Base-by-base conservation (phyloP, 2,113 vertebrate species). In the Pollimyrus isidori region DNA sequence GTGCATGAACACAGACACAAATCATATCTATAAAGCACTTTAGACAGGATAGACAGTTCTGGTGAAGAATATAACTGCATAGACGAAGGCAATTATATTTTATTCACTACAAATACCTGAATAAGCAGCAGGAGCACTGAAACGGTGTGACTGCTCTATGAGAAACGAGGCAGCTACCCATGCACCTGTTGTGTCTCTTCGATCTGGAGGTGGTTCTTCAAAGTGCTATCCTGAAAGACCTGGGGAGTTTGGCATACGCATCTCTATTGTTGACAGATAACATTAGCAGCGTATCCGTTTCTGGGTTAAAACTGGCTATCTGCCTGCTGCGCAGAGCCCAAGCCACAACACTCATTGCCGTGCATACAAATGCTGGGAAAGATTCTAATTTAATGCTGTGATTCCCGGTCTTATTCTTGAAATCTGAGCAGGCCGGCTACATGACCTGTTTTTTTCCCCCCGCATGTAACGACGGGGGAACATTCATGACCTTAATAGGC, bases 21-120 rank as follows among this genome's bases (percentile, higher is more conserved):
- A 65, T 26, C 62, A 69, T 46, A 88, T 35, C 17, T 52, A 87
- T 26, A n/a, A 86, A 35, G 76, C 52, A 89, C 49, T 90, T 76
- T 2, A 86, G 88, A 13, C 45, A 80, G 62, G 52, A 73, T 21
- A n/a, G 48, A 73, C 45, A 39, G 39, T 21, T 19, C 23, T 88
- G 17, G 48, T 73, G 35, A 26, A 26, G 52, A 73, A 52, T 48
- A 83, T 86, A 39, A 10, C 49, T 76, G 26, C 49, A 46, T 48
- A 42, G 82, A 46, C 23, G 26, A 23, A 58, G 53, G 48, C 10
- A 56, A 89, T 76, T n/a, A 84, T 84, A 23, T 48, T 48, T 48
- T 48, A 45, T 84, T 7, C 82, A 9, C 21, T 84, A 84, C 39
- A 46, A 42, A 45, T 76, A 39, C 30, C 30, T 76, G 30, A 35